Evolutionary conservation across 1,140 invertebrate genomes (phyloP).

Genomic region (Drosophila sp.): DNA sequence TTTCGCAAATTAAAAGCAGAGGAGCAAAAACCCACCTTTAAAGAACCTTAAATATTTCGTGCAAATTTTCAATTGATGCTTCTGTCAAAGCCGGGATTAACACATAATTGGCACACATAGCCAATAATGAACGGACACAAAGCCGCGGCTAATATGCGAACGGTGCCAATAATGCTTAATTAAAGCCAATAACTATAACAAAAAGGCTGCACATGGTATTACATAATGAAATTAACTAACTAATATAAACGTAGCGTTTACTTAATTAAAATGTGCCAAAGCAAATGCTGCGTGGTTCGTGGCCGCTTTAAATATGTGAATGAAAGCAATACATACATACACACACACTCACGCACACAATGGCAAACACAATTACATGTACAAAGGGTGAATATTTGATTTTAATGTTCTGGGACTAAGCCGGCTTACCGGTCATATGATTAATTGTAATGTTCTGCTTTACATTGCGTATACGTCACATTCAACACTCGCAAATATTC

Average conservation of each 20-base stretch:
- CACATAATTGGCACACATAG: constrained; percentile 63
- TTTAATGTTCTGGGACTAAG: constrained; percentile 68
- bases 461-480: constrained; percentile 52
- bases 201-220: constrained; percentile 51
- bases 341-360: constrained; percentile 2
- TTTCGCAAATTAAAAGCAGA: constrained; percentile 45
- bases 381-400: constrained; percentile 64
- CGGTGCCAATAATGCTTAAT: constrained; percentile 76
- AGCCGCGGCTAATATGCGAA: constrained; percentile 72
- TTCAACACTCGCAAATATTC: constrained; percentile 22
- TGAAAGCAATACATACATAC: constrained; percentile 25
- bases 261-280: constrained; percentile 74
- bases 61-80: constrained; percentile 51
- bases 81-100: constrained; percentile 42
- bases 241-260: constrained; percentile 69
- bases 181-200: constrained; percentile 74
- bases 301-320: constrained; percentile 59
- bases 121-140: constrained; percentile 64
- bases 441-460: constrained; percentile 77
- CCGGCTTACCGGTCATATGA: constrained; percentile 74
- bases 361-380: constrained; percentile 44
- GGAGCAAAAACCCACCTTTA: constrained; percentile 24
- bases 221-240: constrained; percentile 80
- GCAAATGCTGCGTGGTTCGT: constrained; percentile 28
- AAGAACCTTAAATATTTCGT: constrained; percentile 24